These are phyloP conservation scores for Chiloscyllium plagiosum DNA, from an alignment of 2,113 vertebrate species.

Conservation along the genomic window DNA sequence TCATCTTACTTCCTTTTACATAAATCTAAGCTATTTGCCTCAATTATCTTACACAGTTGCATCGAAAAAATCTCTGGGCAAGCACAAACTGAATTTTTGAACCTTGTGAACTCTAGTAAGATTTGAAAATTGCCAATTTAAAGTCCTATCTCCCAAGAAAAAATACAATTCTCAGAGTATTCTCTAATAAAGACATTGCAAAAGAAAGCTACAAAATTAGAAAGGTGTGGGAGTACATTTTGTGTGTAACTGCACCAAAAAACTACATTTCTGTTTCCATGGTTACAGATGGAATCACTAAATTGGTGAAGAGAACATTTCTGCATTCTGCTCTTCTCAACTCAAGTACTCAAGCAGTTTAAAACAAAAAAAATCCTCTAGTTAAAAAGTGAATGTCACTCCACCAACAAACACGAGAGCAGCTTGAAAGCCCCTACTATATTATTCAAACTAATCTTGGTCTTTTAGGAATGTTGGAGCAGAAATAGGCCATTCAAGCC, in stretches of 20 bases:
- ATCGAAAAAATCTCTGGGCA: not conserved
- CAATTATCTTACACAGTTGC: not conserved
- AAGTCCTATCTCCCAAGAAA: not conserved
- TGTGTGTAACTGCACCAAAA: not conserved
- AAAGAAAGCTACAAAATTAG: not conserved
- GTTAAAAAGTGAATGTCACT: not conserved
- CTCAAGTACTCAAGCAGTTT: not conserved
- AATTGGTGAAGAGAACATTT: not conserved
- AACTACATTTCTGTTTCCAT: not conserved
- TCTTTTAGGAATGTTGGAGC: too few relatives aligned
- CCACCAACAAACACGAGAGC: not conserved
- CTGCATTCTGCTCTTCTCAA: not conserved
- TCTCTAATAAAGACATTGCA: not conserved
- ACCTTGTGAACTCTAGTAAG: not conserved
- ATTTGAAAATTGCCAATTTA: not conserved
- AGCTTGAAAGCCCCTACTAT: not conserved
- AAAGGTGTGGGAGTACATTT: not conserved
- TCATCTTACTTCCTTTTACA: not conserved
- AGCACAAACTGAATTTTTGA: not conserved
- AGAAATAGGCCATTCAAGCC: too few relatives aligned
- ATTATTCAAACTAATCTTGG: not conserved
- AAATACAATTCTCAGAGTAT: not conserved
- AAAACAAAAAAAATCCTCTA: not conserved
- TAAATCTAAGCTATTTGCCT: not conserved
- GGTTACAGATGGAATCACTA: not conserved